These are phyloP conservation scores for Rhagonycha lutea DNA, from an alignment of 2,888 invertebrate genomes.

Conservation along the genomic window DNA sequence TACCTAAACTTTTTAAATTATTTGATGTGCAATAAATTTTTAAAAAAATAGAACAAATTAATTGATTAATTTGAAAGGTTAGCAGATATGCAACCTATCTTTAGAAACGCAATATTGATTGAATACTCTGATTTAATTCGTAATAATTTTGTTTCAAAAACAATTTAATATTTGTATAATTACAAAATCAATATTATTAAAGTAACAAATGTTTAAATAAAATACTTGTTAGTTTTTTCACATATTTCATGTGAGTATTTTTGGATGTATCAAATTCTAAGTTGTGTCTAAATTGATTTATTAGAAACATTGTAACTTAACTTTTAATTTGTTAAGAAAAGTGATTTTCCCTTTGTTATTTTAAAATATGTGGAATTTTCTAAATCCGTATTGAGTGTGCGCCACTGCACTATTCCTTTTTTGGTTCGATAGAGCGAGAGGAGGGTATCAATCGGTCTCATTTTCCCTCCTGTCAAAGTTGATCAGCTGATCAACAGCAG, in stretches of 20 bases:
- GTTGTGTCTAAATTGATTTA: neutral
- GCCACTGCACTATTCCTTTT: slow-evolving; percentile 9
- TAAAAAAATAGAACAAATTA: neutral
- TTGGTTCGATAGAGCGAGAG: neutral
- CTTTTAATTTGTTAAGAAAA: neutral
- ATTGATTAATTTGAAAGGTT: neutral
- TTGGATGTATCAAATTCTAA: neutral
- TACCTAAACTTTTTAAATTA: neutral
- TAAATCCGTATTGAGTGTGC: slow-evolving; percentile 1
- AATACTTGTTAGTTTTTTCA: neutral
- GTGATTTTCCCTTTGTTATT: neutral
- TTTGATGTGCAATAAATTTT: neutral
- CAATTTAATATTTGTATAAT: neutral
- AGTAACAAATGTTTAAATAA: neutral
- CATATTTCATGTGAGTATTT: neutral
- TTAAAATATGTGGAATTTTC: neutral
- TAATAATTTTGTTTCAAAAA: neutral
- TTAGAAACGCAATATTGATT: neutral
- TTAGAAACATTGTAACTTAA: neutral
- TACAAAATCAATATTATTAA: neutral
- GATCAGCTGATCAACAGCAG: slow-evolving; percentile 39
- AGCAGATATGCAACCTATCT: neutral
- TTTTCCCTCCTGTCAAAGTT: slow-evolving; percentile 2
- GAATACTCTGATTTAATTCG: neutral
- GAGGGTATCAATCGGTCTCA: neutral